These are phyloP conservation scores for Siniperca scherzeri DNA, from an alignment of 2,797 vertebrate species.

Conservation along the genomic window DNA sequence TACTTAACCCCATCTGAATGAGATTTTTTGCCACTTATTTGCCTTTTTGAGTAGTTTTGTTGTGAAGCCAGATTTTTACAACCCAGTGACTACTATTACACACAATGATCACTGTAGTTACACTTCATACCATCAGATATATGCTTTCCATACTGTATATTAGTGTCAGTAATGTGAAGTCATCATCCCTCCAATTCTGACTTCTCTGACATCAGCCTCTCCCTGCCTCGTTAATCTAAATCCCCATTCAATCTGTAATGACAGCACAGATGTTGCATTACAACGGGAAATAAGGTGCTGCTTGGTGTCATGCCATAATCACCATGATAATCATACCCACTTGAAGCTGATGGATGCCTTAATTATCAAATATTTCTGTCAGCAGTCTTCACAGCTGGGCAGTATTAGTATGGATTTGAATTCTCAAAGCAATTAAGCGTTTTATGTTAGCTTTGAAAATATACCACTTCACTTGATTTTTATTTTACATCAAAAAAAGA, in stretches of 20 bases:
- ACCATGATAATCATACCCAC: neutral
- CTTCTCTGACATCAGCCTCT: conserved; percentile 4
- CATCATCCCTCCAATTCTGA: conserved; percentile 2
- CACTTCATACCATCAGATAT: neutral
- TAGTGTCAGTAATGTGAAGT: neutral
- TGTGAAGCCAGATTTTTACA: neutral
- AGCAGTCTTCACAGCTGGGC: conserved; percentile 16
- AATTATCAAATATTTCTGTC: conserved; percentile 7
- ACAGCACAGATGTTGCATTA: conserved; percentile 52
- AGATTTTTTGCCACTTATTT: neutral
- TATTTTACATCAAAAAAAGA: neutral
- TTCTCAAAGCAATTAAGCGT: neutral
- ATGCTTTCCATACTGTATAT: neutral
- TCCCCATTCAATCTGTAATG: conserved; percentile 43
- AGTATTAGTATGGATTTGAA: neutral
- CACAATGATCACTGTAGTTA: neutral
- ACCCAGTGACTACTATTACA: neutral
- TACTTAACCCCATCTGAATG: neutral
- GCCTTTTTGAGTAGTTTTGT: neutral
- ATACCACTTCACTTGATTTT: neutral
- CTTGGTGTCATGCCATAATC: conserved; percentile 22
- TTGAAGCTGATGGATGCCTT: conserved; percentile 14
- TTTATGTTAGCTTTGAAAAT: neutral
- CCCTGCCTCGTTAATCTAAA: conserved; percentile 17
- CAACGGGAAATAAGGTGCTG: conserved; percentile 19